A percentile compares a stretch with the other conserved stretches of the same genome.
Conservation (phyloP, 2,888 invertebrate genomes). For the Drosophila rubida region DNA sequence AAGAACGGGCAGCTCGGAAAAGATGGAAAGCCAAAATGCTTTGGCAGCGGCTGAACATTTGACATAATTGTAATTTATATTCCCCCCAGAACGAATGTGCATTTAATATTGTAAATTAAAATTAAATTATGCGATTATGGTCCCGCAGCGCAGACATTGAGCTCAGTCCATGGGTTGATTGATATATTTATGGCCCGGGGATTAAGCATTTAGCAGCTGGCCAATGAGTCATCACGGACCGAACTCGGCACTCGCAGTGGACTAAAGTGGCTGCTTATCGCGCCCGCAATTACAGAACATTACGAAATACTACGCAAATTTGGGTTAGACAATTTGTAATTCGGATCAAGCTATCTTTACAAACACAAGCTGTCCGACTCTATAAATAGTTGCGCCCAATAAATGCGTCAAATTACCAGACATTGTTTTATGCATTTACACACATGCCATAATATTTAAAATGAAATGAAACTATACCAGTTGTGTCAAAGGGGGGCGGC, state of each 20-base stretch:
- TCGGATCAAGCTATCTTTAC: background rate
- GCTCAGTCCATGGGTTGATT: conserved; percentile 12
- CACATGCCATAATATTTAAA: conserved; percentile 32
- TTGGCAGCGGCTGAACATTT: conserved; percentile 55
- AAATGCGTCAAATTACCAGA: conserved; percentile 9
- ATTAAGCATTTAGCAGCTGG: conserved; percentile 11
- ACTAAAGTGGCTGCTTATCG: conserved; percentile 4
- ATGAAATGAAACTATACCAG: conserved; percentile 1
- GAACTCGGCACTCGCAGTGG: too few relatives aligned
- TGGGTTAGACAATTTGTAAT: background rate
- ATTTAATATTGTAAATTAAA: conserved; percentile 55
- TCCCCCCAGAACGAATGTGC: conserved; percentile 13
- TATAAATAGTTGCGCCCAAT: background rate
- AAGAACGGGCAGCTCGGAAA: background rate
- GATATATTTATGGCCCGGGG: conserved; percentile 46
- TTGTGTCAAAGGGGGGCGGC: background rate
- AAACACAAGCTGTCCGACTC: background rate
- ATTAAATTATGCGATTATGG: conserved; percentile 52
- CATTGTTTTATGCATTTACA: conserved; percentile 32
- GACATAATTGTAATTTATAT: conserved; percentile 64
- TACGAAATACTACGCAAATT: background rate
- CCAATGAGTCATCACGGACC: conserved; percentile 30
- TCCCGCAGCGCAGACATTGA: conserved; percentile 3
- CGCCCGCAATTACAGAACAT: background rate
- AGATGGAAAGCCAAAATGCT: conserved; percentile 23